Percentiles rank a stretch among this genome's conserved stretches.
Evolutionary conservation across 2,888 invertebrate species (phyloP).

Genomic region (Drosophila anceps): DNA sequence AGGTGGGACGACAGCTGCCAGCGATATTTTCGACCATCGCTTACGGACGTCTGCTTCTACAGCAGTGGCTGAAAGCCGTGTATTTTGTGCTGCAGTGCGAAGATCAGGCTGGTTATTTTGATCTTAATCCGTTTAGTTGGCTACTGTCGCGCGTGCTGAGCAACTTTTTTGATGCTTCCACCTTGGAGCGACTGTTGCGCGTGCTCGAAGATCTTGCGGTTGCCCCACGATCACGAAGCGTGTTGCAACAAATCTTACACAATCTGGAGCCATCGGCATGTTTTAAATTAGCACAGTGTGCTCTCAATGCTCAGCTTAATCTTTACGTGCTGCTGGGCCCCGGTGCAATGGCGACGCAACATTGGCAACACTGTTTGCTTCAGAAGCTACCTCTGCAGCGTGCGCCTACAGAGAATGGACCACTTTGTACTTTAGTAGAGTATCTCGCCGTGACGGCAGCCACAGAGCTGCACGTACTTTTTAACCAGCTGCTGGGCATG

Average conservation of each 20-base stretch:
- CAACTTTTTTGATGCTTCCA: slow-evolving; percentile 85
- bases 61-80: slow-evolving; percentile 88
- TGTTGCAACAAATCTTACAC: slow-evolving; percentile 86
- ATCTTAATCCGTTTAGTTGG: slow-evolving; percentile 85
- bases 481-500: slow-evolving; percentile 87
- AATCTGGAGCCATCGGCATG: slow-evolving; percentile 87
- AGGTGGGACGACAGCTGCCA: slow-evolving; percentile 87
- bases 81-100: slow-evolving; percentile 87
- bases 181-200: slow-evolving; percentile 86
- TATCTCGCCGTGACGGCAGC: slow-evolving; percentile 86
- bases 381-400: slow-evolving; percentile 88
- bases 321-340: slow-evolving; percentile 85
- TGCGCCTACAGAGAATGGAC: slow-evolving; percentile 85
- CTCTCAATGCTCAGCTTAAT: slow-evolving; percentile 86
- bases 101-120: slow-evolving; percentile 48
- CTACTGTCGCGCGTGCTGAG: slow-evolving; percentile 88
- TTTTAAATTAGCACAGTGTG: slow-evolving; percentile 84
- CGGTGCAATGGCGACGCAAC: slow-evolving; percentile 86
- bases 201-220: slow-evolving; percentile 86
- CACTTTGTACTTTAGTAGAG: slow-evolving; percentile 88
- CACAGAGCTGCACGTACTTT: slow-evolving; percentile 85
- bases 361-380: slow-evolving; percentile 90
- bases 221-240: slow-evolving; percentile 26
- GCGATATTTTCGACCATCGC: slow-evolving; percentile 87
- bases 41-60: slow-evolving; percentile 87